Evolutionary conservation across 2,888 invertebrate genomes (phyloP).

Genomic region (Anoncus sp.): DNA sequence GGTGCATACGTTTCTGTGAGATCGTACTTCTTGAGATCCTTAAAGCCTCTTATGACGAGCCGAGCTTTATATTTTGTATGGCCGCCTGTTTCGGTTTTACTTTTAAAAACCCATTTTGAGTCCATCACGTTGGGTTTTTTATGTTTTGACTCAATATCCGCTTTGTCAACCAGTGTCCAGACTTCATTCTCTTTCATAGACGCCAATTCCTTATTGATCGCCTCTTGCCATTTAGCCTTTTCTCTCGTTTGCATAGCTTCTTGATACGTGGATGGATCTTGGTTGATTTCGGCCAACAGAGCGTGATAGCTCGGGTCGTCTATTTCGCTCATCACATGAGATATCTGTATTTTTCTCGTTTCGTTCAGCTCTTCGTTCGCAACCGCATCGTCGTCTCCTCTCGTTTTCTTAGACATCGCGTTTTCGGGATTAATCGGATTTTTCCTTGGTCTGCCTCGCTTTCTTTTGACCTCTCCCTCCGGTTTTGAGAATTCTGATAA

Average conservation of each 20-base stretch:
- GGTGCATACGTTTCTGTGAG: conserved; percentile 51
- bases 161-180: conserved; percentile 59
- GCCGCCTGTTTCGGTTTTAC: conserved; percentile 53
- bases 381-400: too few relatives aligned
- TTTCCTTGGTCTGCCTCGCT: conserved; percentile 46
- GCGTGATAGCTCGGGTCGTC: too few relatives aligned
- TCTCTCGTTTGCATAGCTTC: conserved; percentile 56
- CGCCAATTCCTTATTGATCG: conserved; percentile 51
- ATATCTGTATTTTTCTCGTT: too few relatives aligned
- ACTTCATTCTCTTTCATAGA: conserved; percentile 65
- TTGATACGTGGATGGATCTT: conserved; percentile 52
- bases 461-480: conserved; percentile 40
- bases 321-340: too few relatives aligned
- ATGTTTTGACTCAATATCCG: conserved; percentile 33
- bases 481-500: conserved; percentile 23
- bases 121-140: conserved; percentile 27
- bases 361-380: too few relatives aligned
- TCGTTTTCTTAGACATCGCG: too few relatives aligned
- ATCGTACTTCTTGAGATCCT: conserved; percentile 54
- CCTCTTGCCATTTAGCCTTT: conserved; percentile 48
- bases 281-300: conserved; percentile 34
- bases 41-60: conserved; percentile 56
- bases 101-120: conserved; percentile 61
- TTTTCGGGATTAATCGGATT: too few relatives aligned
- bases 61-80: conserved; percentile 52